A percentile compares a stretch with the other conserved stretches of the same genome.
phyloP scores from a whole-genome alignment of 2,888 invertebrate genomes.

The Monochamus alternatus region DNA sequence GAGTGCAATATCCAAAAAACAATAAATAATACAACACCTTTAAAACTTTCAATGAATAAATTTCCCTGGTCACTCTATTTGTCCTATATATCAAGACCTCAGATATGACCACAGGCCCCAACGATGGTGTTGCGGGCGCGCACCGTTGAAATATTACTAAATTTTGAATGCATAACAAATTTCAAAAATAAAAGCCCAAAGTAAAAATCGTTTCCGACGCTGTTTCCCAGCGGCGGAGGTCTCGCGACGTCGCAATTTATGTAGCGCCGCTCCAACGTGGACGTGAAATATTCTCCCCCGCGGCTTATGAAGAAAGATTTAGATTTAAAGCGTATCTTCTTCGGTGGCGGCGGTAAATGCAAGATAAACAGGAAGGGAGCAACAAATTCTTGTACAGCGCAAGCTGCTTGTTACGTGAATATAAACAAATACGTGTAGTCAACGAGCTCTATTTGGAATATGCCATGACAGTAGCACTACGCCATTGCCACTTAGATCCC shows the following conservation, averaged over 20 bases:
- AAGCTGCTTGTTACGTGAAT: not conserved
- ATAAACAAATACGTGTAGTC: not conserved
- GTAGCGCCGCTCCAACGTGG: constrained; percentile 5
- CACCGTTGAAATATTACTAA: too few relatives aligned
- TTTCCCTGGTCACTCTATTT: too few relatives aligned
- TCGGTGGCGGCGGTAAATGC: not conserved
- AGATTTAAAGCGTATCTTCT: constrained; percentile 18
- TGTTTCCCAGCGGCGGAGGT: not conserved
- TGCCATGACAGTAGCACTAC: too few relatives aligned
- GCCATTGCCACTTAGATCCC: too few relatives aligned
- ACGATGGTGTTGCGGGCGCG: too few relatives aligned
- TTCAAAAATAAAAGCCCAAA: constrained; percentile 17
- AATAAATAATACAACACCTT: too few relatives aligned
- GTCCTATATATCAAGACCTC: too few relatives aligned
- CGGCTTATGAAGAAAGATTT: constrained; percentile 21
- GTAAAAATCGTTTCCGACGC: not conserved
- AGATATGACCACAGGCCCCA: too few relatives aligned
- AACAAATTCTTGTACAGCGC: not conserved
- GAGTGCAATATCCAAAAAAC: too few relatives aligned
- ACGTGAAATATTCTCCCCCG: constrained; percentile 29
- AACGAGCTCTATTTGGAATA: too few relatives aligned
- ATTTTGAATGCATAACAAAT: constrained; percentile 26
- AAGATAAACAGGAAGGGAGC: not conserved
- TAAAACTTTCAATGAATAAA: too few relatives aligned
- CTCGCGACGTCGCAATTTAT: constrained; percentile 10